phyloP scores from a whole-genome alignment of 2,113 vertebrate genomes.

The Centropus bengalensis region DNA sequence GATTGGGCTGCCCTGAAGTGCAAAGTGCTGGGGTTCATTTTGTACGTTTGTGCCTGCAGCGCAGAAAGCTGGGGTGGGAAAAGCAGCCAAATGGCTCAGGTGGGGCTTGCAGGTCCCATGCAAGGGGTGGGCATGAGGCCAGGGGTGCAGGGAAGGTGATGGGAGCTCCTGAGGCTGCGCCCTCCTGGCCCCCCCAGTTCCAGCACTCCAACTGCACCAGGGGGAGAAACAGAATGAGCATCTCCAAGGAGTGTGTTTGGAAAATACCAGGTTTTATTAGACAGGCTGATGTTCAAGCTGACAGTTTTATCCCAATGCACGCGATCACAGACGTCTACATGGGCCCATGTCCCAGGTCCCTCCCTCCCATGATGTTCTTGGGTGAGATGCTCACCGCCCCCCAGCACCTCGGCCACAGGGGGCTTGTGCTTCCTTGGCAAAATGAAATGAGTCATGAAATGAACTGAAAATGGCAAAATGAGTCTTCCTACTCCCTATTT shows the following conservation, averaged over 20 bases:
- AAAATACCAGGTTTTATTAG: constrained; percentile 70
- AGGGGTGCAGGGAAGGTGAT: not conserved
- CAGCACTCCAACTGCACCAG: rapidly evolving
- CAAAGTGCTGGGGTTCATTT: not conserved
- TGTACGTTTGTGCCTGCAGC: not conserved
- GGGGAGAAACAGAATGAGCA: not conserved
- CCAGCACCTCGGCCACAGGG: rapidly evolving
- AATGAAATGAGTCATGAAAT: too few relatives aligned
- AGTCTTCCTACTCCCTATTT: not conserved
- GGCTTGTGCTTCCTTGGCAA: not conserved
- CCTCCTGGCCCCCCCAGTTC: not conserved
- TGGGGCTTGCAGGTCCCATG: not conserved
- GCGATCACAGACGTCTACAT: not conserved
- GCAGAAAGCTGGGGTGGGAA: not conserved
- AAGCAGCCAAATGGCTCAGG: not conserved
- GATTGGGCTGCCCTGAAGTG: not conserved
- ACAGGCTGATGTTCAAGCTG: constrained; percentile 59
- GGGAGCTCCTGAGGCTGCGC: not conserved
- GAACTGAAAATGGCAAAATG: too few relatives aligned
- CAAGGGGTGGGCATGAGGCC: rapidly evolving
- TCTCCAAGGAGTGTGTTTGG: constrained; percentile 42
- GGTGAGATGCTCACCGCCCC: not conserved
- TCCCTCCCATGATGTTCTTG: not conserved
- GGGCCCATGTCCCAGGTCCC: constrained; percentile 2
- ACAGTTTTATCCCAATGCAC: constrained; percentile 59